These are phyloP conservation scores for Phragmatobia fuliginosa DNA, from an alignment of 2,888 invertebrate species.

Conservation along the genomic window DNA sequence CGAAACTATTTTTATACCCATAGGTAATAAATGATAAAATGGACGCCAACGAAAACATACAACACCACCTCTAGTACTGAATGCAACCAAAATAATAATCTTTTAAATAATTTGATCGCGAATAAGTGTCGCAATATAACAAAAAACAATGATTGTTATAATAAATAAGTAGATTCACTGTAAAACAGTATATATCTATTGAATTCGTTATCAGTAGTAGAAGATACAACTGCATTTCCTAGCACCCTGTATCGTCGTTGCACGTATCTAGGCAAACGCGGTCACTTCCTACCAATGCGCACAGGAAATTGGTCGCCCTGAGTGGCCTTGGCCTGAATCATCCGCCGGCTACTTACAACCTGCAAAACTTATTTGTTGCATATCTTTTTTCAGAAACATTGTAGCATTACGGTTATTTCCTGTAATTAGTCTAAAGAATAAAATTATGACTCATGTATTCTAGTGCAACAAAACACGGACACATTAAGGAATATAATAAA, in stretches of 20 bases:
- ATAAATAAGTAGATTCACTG: neutral
- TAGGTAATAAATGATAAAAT: too few relatives aligned
- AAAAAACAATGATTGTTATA: too few relatives aligned
- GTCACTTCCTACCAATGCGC: conserved; percentile 57
- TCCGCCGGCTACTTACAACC: conserved; percentile 52
- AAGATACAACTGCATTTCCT: conserved; percentile 48
- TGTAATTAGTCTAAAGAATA: neutral
- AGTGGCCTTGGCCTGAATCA: conserved; percentile 58
- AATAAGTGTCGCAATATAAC: too few relatives aligned
- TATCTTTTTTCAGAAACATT: neutral
- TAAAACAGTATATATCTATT: neutral
- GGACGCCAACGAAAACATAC: too few relatives aligned
- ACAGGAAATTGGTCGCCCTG: conserved; percentile 67
- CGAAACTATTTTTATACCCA: too few relatives aligned
- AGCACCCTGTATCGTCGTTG: conserved; percentile 4
- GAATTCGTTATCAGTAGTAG: conserved; percentile 38
- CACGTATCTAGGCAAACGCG: conserved; percentile 48
- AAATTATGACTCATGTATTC: neutral
- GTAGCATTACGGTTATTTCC: neutral
- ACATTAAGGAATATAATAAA: neutral
- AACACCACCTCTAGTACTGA: too few relatives aligned
- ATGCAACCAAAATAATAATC: too few relatives aligned
- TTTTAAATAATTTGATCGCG: too few relatives aligned
- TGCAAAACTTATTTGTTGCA: conserved; percentile 2
- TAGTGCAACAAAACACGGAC: neutral